Conservation (phyloP, 2,797 vertebrate species). For the Myoxocephalus aenaeus region DNA sequence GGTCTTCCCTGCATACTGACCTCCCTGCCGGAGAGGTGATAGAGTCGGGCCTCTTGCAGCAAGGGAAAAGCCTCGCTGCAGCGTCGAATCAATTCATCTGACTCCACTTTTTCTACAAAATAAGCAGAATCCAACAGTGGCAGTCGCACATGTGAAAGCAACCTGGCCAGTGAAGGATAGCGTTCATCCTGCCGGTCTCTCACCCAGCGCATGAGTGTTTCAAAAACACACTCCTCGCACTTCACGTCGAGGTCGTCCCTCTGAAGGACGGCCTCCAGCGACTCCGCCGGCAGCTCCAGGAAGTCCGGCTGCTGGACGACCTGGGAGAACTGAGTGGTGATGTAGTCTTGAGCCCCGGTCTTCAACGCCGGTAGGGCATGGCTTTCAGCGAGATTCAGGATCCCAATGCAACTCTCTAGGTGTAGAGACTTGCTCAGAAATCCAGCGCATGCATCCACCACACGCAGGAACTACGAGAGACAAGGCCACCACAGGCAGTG, state of each 20-base stretch:
- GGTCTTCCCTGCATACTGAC: constrained; percentile 70
- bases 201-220: constrained; percentile 92
- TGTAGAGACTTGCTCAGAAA: constrained; percentile 92
- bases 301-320: constrained; percentile 90
- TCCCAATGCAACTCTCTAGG: constrained; percentile 93
- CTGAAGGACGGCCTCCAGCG: constrained; percentile 86
- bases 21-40: constrained; percentile 94
- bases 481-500: neutral
- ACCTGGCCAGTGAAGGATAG: constrained; percentile 77
- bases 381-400: constrained; percentile 91
- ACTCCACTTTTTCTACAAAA: constrained; percentile 94
- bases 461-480: constrained; percentile 89
- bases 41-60: constrained; percentile 93
- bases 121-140: constrained; percentile 94
- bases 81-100: constrained; percentile 88
- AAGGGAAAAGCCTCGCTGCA: constrained; percentile 91
- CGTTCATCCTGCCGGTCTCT: constrained; percentile 85
- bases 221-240: constrained; percentile 92
- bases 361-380: constrained; percentile 88
- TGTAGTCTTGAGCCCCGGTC: constrained; percentile 87
- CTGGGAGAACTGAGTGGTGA: constrained; percentile 90
- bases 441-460: constrained; percentile 92
- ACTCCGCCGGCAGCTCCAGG: constrained; percentile 87
- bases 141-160: constrained; percentile 90
- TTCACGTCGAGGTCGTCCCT: constrained; percentile 92